A percentile compares a stretch with the other conserved stretches of the same genome.
Evolutionary conservation across 37 sponge, comb jelly and placozoan genomes (phyloP).

Genomic region (Hexactinellida sp.): DNA sequence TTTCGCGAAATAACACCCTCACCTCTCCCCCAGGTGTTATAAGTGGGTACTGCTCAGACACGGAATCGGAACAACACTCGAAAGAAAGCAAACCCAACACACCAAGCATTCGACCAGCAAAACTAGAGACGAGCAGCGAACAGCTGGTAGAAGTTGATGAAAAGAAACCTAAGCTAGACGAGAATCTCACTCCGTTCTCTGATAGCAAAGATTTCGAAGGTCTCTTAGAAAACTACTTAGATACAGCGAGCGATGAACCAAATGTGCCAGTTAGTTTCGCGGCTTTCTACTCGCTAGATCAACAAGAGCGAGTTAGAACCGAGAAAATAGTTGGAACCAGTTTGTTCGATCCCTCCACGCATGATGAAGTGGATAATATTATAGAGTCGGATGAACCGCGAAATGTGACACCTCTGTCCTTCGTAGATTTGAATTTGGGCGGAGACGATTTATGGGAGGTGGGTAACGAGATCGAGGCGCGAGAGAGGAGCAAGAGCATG

Average conservation of each 20-base stretch:
- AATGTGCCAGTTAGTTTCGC: neutral
- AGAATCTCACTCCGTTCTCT: neutral
- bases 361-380: neutral
- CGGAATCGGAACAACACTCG: constrained; percentile 4
- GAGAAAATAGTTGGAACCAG: neutral
- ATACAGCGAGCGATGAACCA: neutral
- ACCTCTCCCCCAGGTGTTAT: neutral
- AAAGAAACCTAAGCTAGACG: neutral
- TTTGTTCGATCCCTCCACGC: neutral
- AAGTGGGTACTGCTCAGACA: neutral
- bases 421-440: neutral
- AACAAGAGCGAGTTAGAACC: neutral
- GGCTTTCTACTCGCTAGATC: constrained; percentile 4
- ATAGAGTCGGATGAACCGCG: neutral
- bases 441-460: neutral
- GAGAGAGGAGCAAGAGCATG: neutral
- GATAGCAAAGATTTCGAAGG: constrained; percentile 7
- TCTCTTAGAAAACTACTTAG: neutral
- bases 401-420: neutral
- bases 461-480: neutral
- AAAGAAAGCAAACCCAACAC: neutral
- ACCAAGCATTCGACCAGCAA: neutral
- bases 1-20: neutral
- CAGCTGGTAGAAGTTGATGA: neutral
- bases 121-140: neutral